Percentiles rank a stretch among this genome's conserved stretches.
These are phyloP conservation scores for Automeris io DNA, from an alignment of 2,888 invertebrate genomes.

Conservation along the genomic window DNA sequence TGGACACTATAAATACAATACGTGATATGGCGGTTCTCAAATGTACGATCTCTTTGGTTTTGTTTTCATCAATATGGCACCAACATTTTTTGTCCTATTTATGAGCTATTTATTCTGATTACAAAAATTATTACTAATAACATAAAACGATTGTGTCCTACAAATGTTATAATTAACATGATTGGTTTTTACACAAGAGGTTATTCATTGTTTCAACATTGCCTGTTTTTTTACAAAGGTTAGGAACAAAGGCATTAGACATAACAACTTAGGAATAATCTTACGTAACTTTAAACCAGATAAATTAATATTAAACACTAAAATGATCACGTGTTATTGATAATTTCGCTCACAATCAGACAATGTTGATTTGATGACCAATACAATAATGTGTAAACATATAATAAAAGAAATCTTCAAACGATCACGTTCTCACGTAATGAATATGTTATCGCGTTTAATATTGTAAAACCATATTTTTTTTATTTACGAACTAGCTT, in stretches of 20 bases:
- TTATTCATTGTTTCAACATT: neutral
- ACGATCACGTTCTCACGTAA: neutral
- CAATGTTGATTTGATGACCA: neutral
- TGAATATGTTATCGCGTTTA: neutral
- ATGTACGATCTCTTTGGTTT: too few species aligned
- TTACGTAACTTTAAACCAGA: neutral
- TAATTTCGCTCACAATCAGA: neutral
- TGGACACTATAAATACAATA: too few species aligned
- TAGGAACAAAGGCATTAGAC: neutral
- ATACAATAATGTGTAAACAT: neutral
- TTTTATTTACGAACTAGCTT: too few species aligned
- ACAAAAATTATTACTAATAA: neutral
- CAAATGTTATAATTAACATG: neutral
- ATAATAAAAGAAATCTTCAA: neutral
- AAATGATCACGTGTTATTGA: neutral
- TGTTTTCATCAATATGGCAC: too few species aligned
- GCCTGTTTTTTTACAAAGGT: neutral
- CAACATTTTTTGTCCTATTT: too few species aligned
- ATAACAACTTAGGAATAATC: too few species aligned
- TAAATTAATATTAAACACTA: neutral
- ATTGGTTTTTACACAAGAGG: neutral
- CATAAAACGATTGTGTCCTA: neutral
- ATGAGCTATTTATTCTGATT: too few species aligned
- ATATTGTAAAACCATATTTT: constrained; percentile 32
- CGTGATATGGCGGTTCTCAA: too few species aligned